Conservation (phyloP, 2,888 invertebrate genomes). For the Aleiodes leptofemur region DNA sequence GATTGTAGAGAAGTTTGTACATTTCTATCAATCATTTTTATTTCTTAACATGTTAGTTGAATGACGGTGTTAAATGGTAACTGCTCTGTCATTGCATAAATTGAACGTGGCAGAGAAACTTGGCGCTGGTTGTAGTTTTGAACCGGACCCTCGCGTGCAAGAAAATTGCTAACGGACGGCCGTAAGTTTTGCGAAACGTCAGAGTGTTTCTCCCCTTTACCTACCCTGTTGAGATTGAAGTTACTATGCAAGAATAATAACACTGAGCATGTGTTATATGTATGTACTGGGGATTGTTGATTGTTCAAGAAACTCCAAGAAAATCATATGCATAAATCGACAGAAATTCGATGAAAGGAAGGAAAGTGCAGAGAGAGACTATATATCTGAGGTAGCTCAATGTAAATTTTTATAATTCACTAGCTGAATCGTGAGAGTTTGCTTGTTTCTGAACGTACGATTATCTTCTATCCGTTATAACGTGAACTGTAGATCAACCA, state of each 20-base stretch:
- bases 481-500: slow-evolving; percentile 44
- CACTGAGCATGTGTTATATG: slow-evolving; percentile 10
- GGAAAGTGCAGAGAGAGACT: not conserved
- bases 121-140: slow-evolving; percentile 21
- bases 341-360: not conserved
- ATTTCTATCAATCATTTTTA: slow-evolving; percentile 2
- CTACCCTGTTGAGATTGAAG: slow-evolving; percentile 27
- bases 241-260: slow-evolving; percentile 23
- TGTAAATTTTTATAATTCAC: slow-evolving; percentile 40
- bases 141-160: slow-evolving; percentile 34
- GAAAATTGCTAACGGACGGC: slow-evolving; percentile 14
- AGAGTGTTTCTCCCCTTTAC: slow-evolving; percentile 17
- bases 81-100: slow-evolving; percentile 39
- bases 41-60: not conserved
- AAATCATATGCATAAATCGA: not conserved
- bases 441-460: slow-evolving; percentile 39
- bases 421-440: slow-evolving; percentile 14
- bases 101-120: slow-evolving; percentile 34
- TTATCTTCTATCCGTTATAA: slow-evolving; percentile 35
- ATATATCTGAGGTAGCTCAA: slow-evolving; percentile 8
- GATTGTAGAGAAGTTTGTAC: too few species aligned
- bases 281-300: not conserved
- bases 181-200: slow-evolving; percentile 37
- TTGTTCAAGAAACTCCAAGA: not conserved
- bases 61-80: slow-evolving; percentile 33